Percentiles rank a stretch among this genome's conserved stretches.
Evolutionary conservation across 1,140 invertebrate genomes (phyloP).

Genomic region (Hyposmocoma kahamanoa): DNA sequence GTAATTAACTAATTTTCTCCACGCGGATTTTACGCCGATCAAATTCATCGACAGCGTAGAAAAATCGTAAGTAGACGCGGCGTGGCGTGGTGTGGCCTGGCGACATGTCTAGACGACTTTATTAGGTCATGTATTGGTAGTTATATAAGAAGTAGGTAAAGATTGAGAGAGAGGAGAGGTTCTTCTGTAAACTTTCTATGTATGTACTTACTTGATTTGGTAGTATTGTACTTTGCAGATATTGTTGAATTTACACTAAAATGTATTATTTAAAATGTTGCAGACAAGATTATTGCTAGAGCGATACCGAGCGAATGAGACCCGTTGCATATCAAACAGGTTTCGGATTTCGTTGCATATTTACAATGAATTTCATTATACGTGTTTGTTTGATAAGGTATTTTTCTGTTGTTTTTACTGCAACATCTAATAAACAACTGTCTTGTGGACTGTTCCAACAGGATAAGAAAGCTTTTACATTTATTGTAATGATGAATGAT

Average conservation of each 20-base stretch:
- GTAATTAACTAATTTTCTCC: too few species aligned
- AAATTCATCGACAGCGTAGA: too few species aligned
- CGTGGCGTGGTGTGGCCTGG: too few species aligned
- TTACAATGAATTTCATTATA: constrained; percentile 62
- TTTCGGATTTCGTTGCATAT: constrained; percentile 62
- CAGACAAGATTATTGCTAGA: constrained; percentile 2
- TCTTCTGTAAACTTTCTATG: neutral
- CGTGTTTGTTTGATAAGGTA: too few species aligned
- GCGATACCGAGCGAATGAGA: constrained; percentile 28
- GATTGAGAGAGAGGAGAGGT: neutral
- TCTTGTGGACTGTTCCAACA: too few species aligned
- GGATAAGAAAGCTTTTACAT: too few species aligned
- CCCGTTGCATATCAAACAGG: constrained; percentile 46
- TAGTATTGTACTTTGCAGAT: too few species aligned
- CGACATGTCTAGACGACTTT: neutral
- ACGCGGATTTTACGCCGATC: too few species aligned
- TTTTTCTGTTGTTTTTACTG: too few species aligned
- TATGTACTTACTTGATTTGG: neutral
- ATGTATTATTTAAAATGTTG: neutral
- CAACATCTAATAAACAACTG: too few species aligned
- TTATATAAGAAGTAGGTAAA: neutral
- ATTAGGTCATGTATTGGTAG: neutral
- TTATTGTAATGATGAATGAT: too few species aligned
- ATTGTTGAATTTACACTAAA: neutral
- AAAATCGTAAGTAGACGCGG: too few species aligned